phyloP scores from a whole-genome alignment of 35 echinoderm and acorn worm genomes.

The Acanthaster planci region DNA sequence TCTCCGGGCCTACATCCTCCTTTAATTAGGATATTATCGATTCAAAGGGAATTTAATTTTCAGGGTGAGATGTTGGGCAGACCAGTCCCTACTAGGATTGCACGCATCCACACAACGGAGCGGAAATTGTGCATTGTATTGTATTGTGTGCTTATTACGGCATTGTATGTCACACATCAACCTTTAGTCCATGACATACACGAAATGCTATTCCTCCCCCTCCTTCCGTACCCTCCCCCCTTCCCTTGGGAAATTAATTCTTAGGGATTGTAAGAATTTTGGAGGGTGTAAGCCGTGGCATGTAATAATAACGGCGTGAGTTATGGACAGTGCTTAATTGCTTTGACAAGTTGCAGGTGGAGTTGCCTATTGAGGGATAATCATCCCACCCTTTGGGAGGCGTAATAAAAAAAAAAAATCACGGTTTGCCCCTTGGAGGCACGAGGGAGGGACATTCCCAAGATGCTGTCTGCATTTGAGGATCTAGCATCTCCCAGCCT shows the following conservation, averaged over 20 bases:
- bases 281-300: background rate
- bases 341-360: slow-evolving; percentile 4
- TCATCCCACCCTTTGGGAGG: background rate
- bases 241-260: slow-evolving; percentile 9
- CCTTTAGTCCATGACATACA: too few relatives aligned
- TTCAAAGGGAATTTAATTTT: background rate
- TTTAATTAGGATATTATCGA: slow-evolving; percentile 20
- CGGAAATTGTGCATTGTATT: too few relatives aligned
- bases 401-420: background rate
- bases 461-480: background rate
- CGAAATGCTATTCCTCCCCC: background rate
- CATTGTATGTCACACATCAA: too few relatives aligned
- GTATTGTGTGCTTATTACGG: too few relatives aligned
- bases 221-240: background rate
- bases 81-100: background rate
- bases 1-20: background rate
- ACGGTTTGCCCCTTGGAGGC: background rate
- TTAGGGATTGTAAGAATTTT: background rate
- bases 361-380: background rate
- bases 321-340: background rate
- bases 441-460: background rate
- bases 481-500: background rate
- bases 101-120: background rate
- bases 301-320: slow-evolving; percentile 13
- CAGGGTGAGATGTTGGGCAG: background rate